Evolutionary conservation across 2,113 vertebrate genomes (phyloP).

Genomic region (Pachycephala philippinensis): DNA sequence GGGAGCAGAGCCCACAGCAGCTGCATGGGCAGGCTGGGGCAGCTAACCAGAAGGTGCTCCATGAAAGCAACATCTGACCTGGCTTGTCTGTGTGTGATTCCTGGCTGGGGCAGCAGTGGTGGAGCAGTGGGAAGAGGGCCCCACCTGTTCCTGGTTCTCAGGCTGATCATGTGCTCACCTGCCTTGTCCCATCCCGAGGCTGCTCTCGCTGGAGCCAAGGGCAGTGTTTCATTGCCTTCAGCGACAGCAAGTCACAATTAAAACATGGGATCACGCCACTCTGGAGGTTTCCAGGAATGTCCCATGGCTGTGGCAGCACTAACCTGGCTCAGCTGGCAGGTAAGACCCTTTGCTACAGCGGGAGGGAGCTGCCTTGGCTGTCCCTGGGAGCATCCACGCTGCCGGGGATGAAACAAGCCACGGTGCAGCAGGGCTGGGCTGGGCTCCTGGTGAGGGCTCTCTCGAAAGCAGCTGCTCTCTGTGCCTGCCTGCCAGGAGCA

Average conservation of each 20-base stretch:
- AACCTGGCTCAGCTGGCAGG: not conserved
- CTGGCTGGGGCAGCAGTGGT: not conserved
- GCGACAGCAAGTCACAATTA: not conserved
- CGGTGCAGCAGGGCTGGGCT: not conserved
- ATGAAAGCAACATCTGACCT: not conserved
- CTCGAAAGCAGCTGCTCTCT: not conserved
- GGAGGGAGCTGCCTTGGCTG: not conserved
- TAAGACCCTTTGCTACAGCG: not conserved
- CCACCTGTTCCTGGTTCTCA: not conserved
- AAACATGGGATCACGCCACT: not conserved
- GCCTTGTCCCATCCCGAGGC: not conserved
- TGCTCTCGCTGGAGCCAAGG: constrained; percentile 23
- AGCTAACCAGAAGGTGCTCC: not conserved
- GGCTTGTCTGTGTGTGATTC: not conserved
- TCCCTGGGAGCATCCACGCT: not conserved
- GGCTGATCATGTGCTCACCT: not conserved
- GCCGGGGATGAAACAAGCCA: not conserved
- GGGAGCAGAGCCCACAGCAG: not conserved
- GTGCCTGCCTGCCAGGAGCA: not conserved
- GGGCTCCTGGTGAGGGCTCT: not conserved
- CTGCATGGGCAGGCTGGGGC: not conserved
- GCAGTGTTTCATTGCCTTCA: not conserved
- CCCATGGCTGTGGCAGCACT: not conserved
- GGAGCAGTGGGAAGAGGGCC: not conserved
- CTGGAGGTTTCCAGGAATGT: not conserved